phyloP scores from a whole-genome alignment of 1,140 invertebrate genomes.

The Planococcus citri region DNA sequence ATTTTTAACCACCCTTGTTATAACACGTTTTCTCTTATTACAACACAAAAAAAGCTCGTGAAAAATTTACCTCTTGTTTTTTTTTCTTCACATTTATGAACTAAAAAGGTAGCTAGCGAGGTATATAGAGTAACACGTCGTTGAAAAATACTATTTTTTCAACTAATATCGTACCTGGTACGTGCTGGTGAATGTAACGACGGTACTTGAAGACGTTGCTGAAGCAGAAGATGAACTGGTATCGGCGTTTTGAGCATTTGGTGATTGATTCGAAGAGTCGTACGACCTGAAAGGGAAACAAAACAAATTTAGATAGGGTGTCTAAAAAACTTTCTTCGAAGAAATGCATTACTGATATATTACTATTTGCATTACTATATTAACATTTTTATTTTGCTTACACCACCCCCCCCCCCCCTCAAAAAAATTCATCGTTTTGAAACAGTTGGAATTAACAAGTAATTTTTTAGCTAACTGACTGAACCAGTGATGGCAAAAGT shows the following conservation, averaged over 20 bases:
- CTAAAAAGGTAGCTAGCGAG: too few species aligned
- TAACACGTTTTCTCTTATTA: not conserved
- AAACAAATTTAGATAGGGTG: not conserved
- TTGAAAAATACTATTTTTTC: not conserved
- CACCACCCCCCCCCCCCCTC: too few species aligned
- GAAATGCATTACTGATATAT: too few species aligned
- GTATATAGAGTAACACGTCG: too few species aligned
- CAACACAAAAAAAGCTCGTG: not conserved
- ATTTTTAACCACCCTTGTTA: slow-evolving; percentile 7
- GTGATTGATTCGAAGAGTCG: not conserved
- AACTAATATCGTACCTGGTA: slow-evolving; percentile 5
- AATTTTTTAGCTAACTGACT: too few species aligned
- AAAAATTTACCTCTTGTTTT: not conserved
- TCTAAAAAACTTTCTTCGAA: too few species aligned
- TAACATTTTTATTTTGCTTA: too few species aligned
- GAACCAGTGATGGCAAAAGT: too few species aligned
- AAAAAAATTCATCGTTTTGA: too few species aligned
- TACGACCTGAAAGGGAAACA: not conserved
- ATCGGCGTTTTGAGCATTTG: not conserved
- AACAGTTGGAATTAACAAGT: too few species aligned
- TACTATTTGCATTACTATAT: too few species aligned
- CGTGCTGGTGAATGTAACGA: not conserved
- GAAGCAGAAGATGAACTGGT: not conserved
- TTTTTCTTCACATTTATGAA: too few species aligned
- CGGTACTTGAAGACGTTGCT: not conserved